phyloP scores from a whole-genome alignment of 2,888 invertebrate genomes.

The Tanytarsus gracilentus region DNA sequence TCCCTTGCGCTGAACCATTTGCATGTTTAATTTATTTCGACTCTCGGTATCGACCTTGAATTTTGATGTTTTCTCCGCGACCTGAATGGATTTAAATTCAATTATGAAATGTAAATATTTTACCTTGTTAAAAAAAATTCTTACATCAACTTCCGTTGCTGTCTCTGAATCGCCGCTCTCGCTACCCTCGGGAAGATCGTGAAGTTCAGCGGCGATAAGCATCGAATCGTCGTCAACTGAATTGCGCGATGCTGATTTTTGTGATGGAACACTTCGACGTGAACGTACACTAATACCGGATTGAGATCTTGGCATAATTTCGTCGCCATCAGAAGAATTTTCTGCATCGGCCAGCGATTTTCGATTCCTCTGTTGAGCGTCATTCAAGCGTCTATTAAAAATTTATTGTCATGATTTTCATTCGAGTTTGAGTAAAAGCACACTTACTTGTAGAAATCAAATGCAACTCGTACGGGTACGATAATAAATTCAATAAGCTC shows the following conservation, averaged over 20 bases:
- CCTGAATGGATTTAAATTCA: slow-evolving; percentile 34
- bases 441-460: slow-evolving; percentile 43
- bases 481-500: slow-evolving; percentile 55
- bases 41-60: slow-evolving; percentile 68
- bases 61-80: slow-evolving; percentile 61
- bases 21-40: slow-evolving; percentile 45
- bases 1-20: slow-evolving; percentile 41
- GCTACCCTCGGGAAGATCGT: slow-evolving; percentile 49
- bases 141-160: slow-evolving; percentile 63
- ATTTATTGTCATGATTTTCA: neutral
- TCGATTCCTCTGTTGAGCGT: slow-evolving; percentile 42
- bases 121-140: slow-evolving; percentile 28
- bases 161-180: slow-evolving; percentile 57
- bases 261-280: slow-evolving; percentile 46
- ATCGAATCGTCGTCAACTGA: slow-evolving; percentile 47
- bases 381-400: slow-evolving; percentile 40
- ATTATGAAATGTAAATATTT: neutral
- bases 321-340: slow-evolving; percentile 34
- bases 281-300: slow-evolving; percentile 49
- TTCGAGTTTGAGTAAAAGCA: neutral
- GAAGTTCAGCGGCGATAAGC: slow-evolving; percentile 44
- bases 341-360: slow-evolving; percentile 41
- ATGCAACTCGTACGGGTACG: slow-evolving; percentile 42
- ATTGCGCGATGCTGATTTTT: slow-evolving; percentile 46
- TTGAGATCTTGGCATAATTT: slow-evolving; percentile 44